These are phyloP conservation scores for Bicyclus anynana DNA, from an alignment of 1,140 invertebrate genomes.

Conservation along the genomic window DNA sequence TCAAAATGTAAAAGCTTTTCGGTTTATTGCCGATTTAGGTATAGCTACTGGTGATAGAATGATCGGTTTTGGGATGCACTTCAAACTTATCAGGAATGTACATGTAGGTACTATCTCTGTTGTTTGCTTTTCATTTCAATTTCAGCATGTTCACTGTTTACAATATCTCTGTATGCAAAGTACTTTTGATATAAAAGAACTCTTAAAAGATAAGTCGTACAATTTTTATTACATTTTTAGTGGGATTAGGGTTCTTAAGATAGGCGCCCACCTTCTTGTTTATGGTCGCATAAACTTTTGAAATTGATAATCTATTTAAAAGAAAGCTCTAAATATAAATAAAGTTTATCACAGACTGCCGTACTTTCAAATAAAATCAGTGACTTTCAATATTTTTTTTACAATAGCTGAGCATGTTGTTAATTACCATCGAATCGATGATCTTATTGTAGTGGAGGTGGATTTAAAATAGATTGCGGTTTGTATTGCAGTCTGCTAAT, in stretches of 20 bases:
- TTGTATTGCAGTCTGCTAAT: no score
- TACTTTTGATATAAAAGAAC: constrained; percentile 1
- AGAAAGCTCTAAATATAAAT: no score
- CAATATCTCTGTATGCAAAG: no score
- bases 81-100: background rate
- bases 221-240: constrained; percentile 30
- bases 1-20: constrained; percentile 20
- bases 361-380: no score
- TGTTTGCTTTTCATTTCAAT: background rate
- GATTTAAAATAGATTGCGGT: no score
- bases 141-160: constrained; percentile 2
- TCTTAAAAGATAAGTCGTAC: constrained; percentile 20
- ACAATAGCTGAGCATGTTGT: no score
- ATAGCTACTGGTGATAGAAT: background rate
- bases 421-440: no score
- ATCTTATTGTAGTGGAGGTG: no score
- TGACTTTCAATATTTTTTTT: no score
- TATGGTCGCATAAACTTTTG: background rate
- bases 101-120: no score
- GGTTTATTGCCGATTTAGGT: constrained; percentile 9
- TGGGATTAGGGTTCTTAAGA: constrained; percentile 15
- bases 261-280: background rate
- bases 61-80: background rate
- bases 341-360: no score
- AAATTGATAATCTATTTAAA: background rate